Evolutionary conservation across 2,888 invertebrate genomes (phyloP).

Genomic region (Taphrorychus bicolor): DNA sequence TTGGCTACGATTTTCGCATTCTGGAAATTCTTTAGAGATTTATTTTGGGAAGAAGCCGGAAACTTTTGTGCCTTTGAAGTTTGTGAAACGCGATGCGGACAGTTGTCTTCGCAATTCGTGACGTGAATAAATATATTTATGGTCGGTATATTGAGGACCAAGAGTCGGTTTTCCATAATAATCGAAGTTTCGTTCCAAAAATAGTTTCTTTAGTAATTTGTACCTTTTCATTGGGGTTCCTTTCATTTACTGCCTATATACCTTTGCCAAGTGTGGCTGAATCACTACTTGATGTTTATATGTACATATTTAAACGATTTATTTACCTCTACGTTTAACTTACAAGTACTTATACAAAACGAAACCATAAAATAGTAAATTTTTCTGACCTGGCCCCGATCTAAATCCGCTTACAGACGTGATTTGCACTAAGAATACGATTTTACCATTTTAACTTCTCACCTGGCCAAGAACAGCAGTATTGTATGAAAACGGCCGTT

Average conservation of each 20-base stretch:
- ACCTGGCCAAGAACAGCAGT: no score
- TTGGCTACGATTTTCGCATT: constrained; percentile 8
- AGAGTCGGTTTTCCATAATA: not conserved
- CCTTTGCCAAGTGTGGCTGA: not conserved
- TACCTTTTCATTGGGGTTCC: no score
- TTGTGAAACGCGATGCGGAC: not conserved
- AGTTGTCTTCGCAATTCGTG: not conserved
- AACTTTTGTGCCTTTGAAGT: constrained; percentile 7
- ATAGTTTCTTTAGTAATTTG: no score
- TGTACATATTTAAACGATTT: no score
- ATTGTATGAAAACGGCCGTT: not conserved
- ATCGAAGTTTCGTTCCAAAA: not conserved
- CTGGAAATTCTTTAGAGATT: not conserved
- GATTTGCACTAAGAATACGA: constrained; percentile 8
- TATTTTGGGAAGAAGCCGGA: constrained; percentile 12
- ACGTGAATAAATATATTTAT: not conserved
- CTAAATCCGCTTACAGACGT: not conserved
- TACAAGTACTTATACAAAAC: not conserved
- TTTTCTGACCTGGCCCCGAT: constrained; percentile 12
- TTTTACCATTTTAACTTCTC: constrained; percentile 3
- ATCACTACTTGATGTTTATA: no score
- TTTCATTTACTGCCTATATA: not conserved
- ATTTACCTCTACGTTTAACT: not conserved
- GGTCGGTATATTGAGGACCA: not conserved
- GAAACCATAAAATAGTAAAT: constrained; percentile 2